Base-by-base conservation (phyloP, 2,113 vertebrate species). In the Syngnathoides biaculeatus region DNA sequence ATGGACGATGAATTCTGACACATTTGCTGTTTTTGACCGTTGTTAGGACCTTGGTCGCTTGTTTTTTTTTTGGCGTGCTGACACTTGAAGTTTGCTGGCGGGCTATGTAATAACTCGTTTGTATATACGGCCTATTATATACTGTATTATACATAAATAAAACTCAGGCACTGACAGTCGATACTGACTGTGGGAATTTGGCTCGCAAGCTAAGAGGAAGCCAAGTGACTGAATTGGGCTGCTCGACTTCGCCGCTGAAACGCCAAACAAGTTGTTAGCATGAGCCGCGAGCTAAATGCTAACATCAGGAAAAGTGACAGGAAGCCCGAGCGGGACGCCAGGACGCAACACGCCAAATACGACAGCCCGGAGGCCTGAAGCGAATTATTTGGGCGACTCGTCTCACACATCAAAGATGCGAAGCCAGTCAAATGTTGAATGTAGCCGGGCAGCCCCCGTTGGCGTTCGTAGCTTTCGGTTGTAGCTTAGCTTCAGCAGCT, bases 401-500 rank as follows among this genome's bases (percentile, higher is more conserved):
- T 27, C 7, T 17, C 26, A 13, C 26, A 14, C 12, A 2, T 22
- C 5, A 30, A 57, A 57, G 6, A 27, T 57, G 55, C 19, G 0
- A 13, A 17, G 26, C 8, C 2, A 17, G 15, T 27, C 7, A 57
- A 57, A 27, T 17, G 6, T 42, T 57, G 17, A 2, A 0, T 57
- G 5, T 14, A 27, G 26, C 26, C 30, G 12, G 15, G 55, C 26
- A 15, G 14, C 14, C 14, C 2, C 26, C 55, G 26, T 57, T 57
- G 5, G 60, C 9, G 60, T 39, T 30, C 12, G 12, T 12, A 11
- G 43, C 35, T 27, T 22, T 57, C 4, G 8, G n/a, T 47, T 47
- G 24, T 61, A 47, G 43, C 64, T 35, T 79, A 79, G 71, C 68
- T 24, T 76, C 69, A 55, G 69, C 27, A 5, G 86, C 82, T 87